Percentiles rank a stretch among this genome's conserved stretches.
Conservation (phyloP, 2,888 invertebrate genomes). For the Incurvaria masculella region DNA sequence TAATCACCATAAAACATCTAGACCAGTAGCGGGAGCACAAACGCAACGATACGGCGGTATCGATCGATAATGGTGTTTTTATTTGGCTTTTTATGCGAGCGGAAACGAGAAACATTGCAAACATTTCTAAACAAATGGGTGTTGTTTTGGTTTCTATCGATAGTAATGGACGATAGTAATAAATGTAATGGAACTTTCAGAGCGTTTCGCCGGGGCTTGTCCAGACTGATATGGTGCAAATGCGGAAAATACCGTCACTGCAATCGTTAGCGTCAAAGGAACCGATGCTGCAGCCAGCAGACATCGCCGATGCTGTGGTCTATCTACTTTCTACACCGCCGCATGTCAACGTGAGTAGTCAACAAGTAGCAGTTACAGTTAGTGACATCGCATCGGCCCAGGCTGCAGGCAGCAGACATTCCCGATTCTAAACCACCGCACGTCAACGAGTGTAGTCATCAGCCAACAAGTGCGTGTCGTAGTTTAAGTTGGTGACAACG, state of each 20-base stretch:
- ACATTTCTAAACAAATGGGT: not conserved
- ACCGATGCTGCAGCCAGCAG: conserved; percentile 45
- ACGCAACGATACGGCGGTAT: no score
- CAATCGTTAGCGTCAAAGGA: conserved; percentile 32
- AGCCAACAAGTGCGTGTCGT: no score
- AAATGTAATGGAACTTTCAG: no score
- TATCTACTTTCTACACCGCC: conserved; percentile 61
- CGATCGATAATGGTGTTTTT: no score
- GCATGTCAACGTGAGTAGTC: conserved; percentile 38
- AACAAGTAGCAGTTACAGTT: not conserved
- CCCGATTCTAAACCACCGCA: no score
- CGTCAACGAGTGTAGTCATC: no score
- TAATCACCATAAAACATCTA: not conserved
- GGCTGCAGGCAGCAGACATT: conserved; percentile 40
- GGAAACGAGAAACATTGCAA: not conserved
- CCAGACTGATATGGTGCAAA: conserved; percentile 37
- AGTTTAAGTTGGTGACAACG: conserved; percentile 27
- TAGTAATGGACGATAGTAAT: not conserved
- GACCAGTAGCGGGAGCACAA: no score
- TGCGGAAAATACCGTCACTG: conserved; percentile 28
- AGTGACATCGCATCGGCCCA: conserved; percentile 34
- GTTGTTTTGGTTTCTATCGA: not conserved
- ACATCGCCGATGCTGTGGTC: conserved; percentile 60
- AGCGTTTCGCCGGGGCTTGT: conserved; percentile 63
- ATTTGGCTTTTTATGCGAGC: no score